phyloP scores from a whole-genome alignment of 2,113 vertebrate species.

The Indri indri region DNA sequence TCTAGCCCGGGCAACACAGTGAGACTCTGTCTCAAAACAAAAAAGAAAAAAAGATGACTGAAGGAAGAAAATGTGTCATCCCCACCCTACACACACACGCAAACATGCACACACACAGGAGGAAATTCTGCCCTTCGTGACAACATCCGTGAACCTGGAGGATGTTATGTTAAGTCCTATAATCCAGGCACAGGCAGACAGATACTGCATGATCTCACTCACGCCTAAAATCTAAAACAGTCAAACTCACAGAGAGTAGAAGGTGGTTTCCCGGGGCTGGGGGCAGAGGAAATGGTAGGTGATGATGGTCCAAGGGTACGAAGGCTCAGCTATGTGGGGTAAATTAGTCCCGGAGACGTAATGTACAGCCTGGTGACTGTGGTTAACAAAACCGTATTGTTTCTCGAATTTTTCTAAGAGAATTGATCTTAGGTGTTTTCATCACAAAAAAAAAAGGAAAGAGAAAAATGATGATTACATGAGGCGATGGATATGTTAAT shows the following conservation, averaged over 20 bases:
- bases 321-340: too few relatives aligned
- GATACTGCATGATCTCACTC: neutral
- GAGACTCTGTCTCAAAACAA: too few relatives aligned
- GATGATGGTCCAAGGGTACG: neutral
- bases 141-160: neutral
- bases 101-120: neutral
- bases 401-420: neutral
- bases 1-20: too few relatives aligned
- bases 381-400: neutral
- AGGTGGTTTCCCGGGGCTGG: neutral
- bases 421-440: neutral
- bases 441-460: neutral
- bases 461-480: neutral
- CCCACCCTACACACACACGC: too few relatives aligned
- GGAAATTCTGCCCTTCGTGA: neutral
- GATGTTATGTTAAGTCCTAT: too few relatives aligned
- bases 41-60: too few relatives aligned
- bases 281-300: neutral
- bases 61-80: neutral
- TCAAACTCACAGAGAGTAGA: neutral
- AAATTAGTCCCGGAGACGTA: neutral
- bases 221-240: neutral
- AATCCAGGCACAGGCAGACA: neutral
- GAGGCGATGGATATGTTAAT: neutral
- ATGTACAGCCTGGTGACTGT: accelerated